Evolutionary conservation across 2,797 vertebrate genomes (phyloP), one percentile per base, ranked within the genome.

Genomic region (Morelia viridis): DNA sequence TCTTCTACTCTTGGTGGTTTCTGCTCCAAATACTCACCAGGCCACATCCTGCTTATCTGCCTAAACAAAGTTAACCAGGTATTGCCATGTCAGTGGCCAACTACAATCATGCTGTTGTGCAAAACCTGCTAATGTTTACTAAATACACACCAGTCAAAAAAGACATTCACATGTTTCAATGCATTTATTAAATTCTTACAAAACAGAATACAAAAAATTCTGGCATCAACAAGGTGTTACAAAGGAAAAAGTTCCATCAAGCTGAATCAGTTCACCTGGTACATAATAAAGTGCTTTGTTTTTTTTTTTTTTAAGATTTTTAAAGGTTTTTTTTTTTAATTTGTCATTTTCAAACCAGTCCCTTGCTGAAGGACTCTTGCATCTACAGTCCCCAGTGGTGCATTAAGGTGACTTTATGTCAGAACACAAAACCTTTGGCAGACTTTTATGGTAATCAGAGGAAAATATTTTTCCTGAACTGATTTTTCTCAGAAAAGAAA

Each of bases 201-300:
- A 98, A 98, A 98, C 97, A 97, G 97, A 97, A 98, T 98, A 98
- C 97, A 98, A 98, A 98, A 98, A 98, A 97, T 96, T 96, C 97
- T 96, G 97, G 97, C 97, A 94, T 97, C 96, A 97, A 97, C 96
- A 96, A 92, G 97, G 96, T 95, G 97, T 96, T 97, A 96, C 94
- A 95, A 96, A 97, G 96, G 96, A 97, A 96, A 97, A 93, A 96
- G 95, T 95, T 96, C 96, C 96, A 90, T 93, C 95, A 96, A 95
- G 97, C 96, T 96, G 96, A 93, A 95, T 97, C 97, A 97, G 97
- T 89, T 96, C 95, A 96, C 97, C 97, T 96, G 97, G 95, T 97
- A 96, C 95, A 95, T 96, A 96, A 95, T 97, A 97, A 98, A 98
- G 98, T 98, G 98, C 97, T 97, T 97, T 92, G 95, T 97, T 91